Base-by-base conservation (phyloP, 2,888 invertebrate genomes). In the Listrodromus nycthemerus region DNA sequence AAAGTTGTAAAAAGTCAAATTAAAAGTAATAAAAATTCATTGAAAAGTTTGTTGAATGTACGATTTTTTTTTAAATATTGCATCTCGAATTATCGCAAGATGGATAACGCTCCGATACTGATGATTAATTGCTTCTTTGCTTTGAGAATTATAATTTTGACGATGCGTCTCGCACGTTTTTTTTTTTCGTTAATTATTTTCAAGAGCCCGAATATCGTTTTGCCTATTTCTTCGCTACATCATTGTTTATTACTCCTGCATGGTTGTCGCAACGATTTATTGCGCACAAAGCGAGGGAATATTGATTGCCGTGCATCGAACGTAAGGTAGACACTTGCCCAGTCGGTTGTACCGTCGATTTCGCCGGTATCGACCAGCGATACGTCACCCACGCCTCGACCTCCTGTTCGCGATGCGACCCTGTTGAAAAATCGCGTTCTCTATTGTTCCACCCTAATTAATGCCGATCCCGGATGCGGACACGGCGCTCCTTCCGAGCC, bases 361-460 rank as follows among this genome's bases (percentile, higher is more conserved):
- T 79, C 48, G 55, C 45, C 45, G 58, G 65, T 83, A 87, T 83
- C 80, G 84, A 83, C 65, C 79, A 77, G 87, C 86, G 83, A 85
- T 88, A 86, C 87, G 88, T 91, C 92, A 90, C 92, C 92, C 92
- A 92, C 92, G 90, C 91, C 83, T 89, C 90, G 86, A 92, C 91
- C 91, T 92, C 92, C 89, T 91, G 73, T 45, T 61, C 83, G 75
- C 89, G 58, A 92, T 92, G 89, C 87, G 88, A 87, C 86, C 92
- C 92, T 92, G 89, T 71, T 91, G 86, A 89, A 92, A 92, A 92
- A 91, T 91, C 92, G 92, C 91, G 90, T 92, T 92, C 91, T 92
- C 92, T 92, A 92, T 92, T 92, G 92, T 92, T 92, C 91, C 91
- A 92, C 90, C 92, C 92, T 91, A 92, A 92, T 92, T 92, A 92